These are phyloP conservation scores for Corvus cornix DNA, from an alignment of 2,113 vertebrate genomes.

Conservation along the genomic window DNA sequence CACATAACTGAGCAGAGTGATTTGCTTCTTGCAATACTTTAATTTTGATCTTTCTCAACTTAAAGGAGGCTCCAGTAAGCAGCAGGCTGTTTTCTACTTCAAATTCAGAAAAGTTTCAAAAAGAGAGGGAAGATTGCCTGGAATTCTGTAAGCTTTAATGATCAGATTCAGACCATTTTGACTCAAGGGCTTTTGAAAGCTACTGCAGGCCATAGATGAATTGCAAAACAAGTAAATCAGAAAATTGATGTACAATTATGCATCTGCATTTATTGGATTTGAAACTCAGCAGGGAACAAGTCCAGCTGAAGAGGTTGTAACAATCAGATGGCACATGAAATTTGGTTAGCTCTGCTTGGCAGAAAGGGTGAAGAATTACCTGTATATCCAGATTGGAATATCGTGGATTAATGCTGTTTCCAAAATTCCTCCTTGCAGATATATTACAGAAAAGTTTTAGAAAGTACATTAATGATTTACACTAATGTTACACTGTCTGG, in stretches of 20 bases:
- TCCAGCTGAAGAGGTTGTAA: slow-evolving; percentile 36
- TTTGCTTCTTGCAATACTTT: not conserved
- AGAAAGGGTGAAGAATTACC: slow-evolving; percentile 1
- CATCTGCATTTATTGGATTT: slow-evolving; percentile 39
- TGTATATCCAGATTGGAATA: not conserved
- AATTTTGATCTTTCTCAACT: not conserved
- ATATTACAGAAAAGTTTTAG: not conserved
- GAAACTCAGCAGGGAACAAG: not conserved
- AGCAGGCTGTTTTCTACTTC: not conserved
- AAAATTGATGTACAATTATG: slow-evolving; percentile 7
- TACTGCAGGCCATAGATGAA: not conserved
- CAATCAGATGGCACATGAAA: slow-evolving; percentile 25
- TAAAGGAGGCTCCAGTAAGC: not conserved
- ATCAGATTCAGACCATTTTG: not conserved
- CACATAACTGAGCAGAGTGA: not conserved
- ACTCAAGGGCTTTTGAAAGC: not conserved
- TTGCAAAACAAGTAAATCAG: slow-evolving; percentile 22
- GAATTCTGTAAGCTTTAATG: not conserved
- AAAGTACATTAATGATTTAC: not conserved
- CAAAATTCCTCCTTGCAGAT: not conserved
- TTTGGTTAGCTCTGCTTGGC: not conserved
- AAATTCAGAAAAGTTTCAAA: not conserved
- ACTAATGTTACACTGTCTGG: not conserved
- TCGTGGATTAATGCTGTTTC: not conserved
- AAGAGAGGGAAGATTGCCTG: not conserved